Evolutionary conservation across 2,113 vertebrate species (phyloP).

Genomic region (Ancistrus triradiatus): DNA sequence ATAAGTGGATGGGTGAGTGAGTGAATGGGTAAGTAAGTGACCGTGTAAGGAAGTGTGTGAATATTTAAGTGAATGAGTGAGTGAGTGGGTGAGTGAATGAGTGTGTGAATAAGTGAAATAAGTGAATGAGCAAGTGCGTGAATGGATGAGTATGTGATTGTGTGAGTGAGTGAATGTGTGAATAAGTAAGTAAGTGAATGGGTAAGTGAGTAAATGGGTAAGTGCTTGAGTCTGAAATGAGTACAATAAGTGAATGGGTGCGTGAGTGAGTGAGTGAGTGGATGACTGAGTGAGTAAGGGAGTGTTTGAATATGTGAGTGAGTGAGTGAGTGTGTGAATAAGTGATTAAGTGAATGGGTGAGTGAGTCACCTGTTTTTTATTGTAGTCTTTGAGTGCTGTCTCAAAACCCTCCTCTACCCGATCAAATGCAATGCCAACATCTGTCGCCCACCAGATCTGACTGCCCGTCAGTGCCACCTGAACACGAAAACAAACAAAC

Average conservation of each 20-base stretch:
- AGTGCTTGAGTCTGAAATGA: neutral
- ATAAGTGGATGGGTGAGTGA: neutral
- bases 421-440: conserved; percentile 70
- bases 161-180: neutral
- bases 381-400: conserved; percentile 69
- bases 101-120: too few species aligned
- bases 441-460: conserved; percentile 73
- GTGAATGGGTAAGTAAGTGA: neutral
- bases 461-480: conserved; percentile 66
- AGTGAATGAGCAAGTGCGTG: neutral
- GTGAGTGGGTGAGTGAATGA: neutral
- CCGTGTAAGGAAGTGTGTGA: neutral
- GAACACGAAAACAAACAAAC: conserved; percentile 15
- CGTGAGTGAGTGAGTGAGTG: neutral
- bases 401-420: conserved; percentile 70
- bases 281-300: neutral
- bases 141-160: too few species aligned
- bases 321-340: neutral
- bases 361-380: conserved; percentile 44
- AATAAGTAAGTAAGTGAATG: neutral
- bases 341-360: neutral
- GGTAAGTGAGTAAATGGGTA: neutral
- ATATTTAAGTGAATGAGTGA: neutral
- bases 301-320: neutral
- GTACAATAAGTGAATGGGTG: neutral